Evolutionary conservation across 2,113 vertebrate genomes (phyloP), one percentile per base, ranked within the genome.

Genomic region (Tonatia bakeri): DNA sequence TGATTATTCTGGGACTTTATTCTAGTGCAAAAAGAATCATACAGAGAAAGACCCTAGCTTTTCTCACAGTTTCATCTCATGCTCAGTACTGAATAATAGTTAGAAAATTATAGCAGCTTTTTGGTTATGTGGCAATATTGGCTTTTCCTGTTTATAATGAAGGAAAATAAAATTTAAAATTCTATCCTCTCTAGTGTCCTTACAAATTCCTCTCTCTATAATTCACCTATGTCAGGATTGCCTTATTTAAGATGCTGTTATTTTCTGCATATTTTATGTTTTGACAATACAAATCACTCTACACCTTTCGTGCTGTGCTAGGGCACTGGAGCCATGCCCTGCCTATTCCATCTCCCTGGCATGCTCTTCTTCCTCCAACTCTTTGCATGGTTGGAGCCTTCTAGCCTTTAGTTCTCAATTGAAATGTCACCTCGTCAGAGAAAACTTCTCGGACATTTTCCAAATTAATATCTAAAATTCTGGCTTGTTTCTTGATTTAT

Each of bases 1-100:
- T 80, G n/a, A 69, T 70, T 92, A 90, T 95, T 94, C 95, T 88
- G 91, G 90, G 89, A 45, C 96, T 43, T 56, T 84, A 92, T 96
- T 94, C 89, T 69, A 80, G 91, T 91, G 45, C 96, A 94, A 82
- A 75, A 33, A 87, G 84, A 81, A 31, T 81, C 70, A 96, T 81
- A 87, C 54, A 94, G 87, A 43, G 65, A 92, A 94, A 96, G 88
- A 79, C n/a, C 89, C 33, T 33, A 67, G 83, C 56, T 96, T 76
- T 80, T 86, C 90, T 80, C 56, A n/a, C 50, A 40, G 64, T 73
- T 87, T 79, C 33, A 65, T 40, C 38, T 90, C 94, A 72, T 12
- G n/a, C 47, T 77, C 65, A 90, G 87, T 26, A 87, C 81, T 69
- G 47, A 54, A n/a, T 61, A 70, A 45, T 70, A 5, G 54, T 92